Conservation (phyloP, 2,888 invertebrate genomes). For the Aproaerema taeniolella region DNA sequence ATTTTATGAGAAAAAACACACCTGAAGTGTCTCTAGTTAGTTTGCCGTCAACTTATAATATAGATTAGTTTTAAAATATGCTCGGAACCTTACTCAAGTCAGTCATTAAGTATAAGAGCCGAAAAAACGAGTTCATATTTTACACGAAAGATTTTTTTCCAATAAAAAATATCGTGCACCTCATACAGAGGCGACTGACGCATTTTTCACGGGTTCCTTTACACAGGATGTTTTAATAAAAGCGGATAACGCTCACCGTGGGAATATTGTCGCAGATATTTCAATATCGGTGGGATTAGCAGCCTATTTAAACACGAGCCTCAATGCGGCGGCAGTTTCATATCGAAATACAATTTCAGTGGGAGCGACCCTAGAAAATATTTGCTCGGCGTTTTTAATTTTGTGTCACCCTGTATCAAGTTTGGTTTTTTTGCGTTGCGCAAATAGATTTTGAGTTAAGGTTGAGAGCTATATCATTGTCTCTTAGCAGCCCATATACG, state of each 20-base stretch:
- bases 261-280: constrained; percentile 75
- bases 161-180: too few relatives aligned
- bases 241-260: constrained; percentile 63
- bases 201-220: constrained; percentile 21
- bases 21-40: too few relatives aligned
- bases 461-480: too few relatives aligned
- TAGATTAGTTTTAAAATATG: too few relatives aligned
- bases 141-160: too few relatives aligned
- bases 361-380: constrained; percentile 57
- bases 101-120: too few relatives aligned
- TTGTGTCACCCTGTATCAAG: constrained; percentile 20
- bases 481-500: too few relatives aligned
- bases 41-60: too few relatives aligned
- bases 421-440: constrained; percentile 1
- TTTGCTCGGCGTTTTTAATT: constrained; percentile 69
- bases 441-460: too few relatives aligned
- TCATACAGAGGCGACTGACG: not conserved
- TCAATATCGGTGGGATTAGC: constrained; percentile 76
- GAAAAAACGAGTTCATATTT: too few relatives aligned
- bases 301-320: constrained; percentile 71
- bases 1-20: too few relatives aligned
- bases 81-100: too few relatives aligned
- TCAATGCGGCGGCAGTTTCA: constrained; percentile 58
- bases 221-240: constrained; percentile 69
- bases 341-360: constrained; percentile 70